phyloP scores from a whole-genome alignment of 2,888 invertebrate species.

The Napeogenes inachia region DNA sequence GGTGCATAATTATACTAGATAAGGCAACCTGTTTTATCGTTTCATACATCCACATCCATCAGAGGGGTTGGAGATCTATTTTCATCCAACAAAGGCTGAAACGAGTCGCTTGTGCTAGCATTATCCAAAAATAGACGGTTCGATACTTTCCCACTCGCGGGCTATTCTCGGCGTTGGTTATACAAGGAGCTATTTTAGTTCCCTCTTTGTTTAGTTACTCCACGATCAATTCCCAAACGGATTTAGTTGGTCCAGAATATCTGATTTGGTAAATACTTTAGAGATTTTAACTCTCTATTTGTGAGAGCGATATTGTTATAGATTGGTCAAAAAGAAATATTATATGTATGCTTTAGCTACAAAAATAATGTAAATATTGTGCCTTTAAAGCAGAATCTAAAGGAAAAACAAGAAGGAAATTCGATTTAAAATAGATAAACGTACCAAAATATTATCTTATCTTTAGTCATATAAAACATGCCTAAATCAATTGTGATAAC shows the following conservation, averaged over 20 bases:
- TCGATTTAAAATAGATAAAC: no score
- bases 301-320: no score
- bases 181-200: constrained; percentile 58
- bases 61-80: constrained; percentile 51
- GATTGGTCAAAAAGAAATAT: no score
- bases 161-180: constrained; percentile 57
- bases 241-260: constrained; percentile 18
- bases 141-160: constrained; percentile 57
- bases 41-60: constrained; percentile 23
- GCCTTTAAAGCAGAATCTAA: no score
- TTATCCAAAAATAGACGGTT: constrained; percentile 54
- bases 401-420: no score
- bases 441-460: no score
- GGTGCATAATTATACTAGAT: no score
- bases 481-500: no score
- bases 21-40: constrained; percentile 23
- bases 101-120: constrained; percentile 42
- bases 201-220: constrained; percentile 45
- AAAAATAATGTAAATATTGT: no score
- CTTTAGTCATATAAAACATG: no score
- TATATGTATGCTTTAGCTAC: no score
- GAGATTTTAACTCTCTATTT: no score
- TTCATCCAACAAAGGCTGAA: constrained; percentile 60
- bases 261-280: constrained; percentile 12
- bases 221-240: constrained; percentile 27